These are phyloP conservation scores for Channa maculata DNA, from an alignment of 2,113 vertebrate genomes.

Conservation along the genomic window DNA sequence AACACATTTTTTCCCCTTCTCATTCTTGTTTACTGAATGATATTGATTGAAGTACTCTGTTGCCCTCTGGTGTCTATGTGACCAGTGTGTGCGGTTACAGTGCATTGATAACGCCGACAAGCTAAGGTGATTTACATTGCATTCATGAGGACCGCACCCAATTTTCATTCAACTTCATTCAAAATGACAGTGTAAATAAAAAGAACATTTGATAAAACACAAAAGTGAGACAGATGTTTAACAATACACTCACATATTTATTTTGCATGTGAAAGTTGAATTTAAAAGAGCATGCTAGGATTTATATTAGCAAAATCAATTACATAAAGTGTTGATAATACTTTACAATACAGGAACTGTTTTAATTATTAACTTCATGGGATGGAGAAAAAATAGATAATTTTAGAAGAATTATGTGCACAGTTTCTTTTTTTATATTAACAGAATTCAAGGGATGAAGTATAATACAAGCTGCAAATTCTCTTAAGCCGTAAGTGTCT, in stretches of 20 bases:
- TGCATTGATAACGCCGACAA: background rate
- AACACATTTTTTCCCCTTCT: too few relatives aligned
- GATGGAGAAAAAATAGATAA: constrained; percentile 6
- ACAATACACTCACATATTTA: constrained; percentile 55
- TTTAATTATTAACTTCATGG: constrained; percentile 19
- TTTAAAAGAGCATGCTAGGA: constrained; percentile 12
- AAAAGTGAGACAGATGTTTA: constrained; percentile 25
- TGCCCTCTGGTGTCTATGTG: constrained; percentile 67
- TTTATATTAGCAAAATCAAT: constrained; percentile 49
- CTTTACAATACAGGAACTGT: constrained; percentile 52
- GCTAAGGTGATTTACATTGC: constrained; percentile 53
- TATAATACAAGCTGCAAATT: constrained; percentile 55
- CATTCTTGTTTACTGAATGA: background rate
- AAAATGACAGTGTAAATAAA: background rate
- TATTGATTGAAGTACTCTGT: constrained; percentile 44
- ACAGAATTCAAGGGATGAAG: constrained; percentile 42
- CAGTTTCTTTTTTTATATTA: constrained; percentile 22
- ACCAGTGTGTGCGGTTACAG: background rate
- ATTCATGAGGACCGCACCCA: constrained; percentile 57
- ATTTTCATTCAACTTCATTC: background rate
- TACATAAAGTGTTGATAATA: constrained; percentile 63
- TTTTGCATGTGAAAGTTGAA: constrained; percentile 45
- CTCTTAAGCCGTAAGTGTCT: constrained; percentile 51
- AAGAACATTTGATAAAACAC: background rate
- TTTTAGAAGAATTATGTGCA: constrained; percentile 25